phyloP scores from a whole-genome alignment of 1,140 invertebrate genomes.

The Nymphalis io region DNA sequence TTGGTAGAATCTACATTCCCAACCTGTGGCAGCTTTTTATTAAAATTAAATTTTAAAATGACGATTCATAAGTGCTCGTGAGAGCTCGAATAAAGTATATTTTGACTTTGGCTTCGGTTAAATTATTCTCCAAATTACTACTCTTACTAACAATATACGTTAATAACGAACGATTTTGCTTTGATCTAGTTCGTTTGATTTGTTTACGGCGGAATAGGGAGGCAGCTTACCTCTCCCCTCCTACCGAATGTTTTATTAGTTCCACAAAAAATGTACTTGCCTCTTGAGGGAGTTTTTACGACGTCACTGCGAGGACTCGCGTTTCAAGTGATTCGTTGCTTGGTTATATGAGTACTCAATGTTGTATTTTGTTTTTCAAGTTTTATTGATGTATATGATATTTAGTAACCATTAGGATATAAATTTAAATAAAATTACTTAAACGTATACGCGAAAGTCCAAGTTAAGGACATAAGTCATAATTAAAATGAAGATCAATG shows the following conservation, averaged over 20 bases:
- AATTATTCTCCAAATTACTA: no score
- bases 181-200: constrained; percentile 7
- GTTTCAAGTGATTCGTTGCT: not conserved
- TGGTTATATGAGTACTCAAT: not conserved
- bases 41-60: no score
- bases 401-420: not conserved
- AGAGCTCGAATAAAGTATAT: no score
- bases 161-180: not conserved
- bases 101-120: no score
- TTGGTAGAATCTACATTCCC: no score
- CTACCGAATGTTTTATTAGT: not conserved
- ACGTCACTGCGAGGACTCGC: not conserved
- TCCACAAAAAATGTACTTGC: not conserved
- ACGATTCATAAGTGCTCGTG: no score
- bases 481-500: no score
- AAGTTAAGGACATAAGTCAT: no score
- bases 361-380: not conserved
- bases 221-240: not conserved
- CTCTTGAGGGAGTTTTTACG: not conserved
- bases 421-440: no score
- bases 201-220: not conserved
- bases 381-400: no score
- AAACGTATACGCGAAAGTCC: no score
- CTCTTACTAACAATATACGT: not conserved
- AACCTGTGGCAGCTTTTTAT: no score